phyloP scores from a whole-genome alignment of 2,113 vertebrate genomes.

The Rattus rattus region DNA sequence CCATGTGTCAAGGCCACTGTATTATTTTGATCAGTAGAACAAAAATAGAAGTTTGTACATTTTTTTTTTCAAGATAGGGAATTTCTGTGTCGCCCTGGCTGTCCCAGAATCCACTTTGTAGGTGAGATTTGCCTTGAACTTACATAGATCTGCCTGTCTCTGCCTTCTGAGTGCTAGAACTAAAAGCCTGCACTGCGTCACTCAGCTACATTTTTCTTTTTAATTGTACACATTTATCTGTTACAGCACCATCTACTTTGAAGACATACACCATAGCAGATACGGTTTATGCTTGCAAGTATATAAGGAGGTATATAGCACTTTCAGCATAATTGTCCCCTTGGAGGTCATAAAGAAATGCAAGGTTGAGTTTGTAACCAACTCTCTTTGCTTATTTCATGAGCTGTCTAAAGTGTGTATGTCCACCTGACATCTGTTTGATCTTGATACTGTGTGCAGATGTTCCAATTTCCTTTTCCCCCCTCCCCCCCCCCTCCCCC shows the following conservation, averaged over 20 bases:
- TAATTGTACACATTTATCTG: background rate
- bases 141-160: too few relatives aligned
- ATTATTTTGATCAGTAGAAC: background rate
- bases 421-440: background rate
- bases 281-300: background rate
- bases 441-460: background rate
- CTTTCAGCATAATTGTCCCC: background rate
- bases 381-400: background rate
- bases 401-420: background rate
- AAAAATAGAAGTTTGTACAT: background rate
- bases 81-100: too few relatives aligned
- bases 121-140: too few relatives aligned
- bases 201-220: background rate
- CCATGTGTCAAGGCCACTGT: background rate
- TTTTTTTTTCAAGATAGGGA: too few relatives aligned
- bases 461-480: background rate
- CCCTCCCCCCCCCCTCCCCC: too few relatives aligned
- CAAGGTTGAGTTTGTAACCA: background rate
- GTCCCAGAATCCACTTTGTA: too few relatives aligned
- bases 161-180: too few relatives aligned
- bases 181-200: too few relatives aligned
- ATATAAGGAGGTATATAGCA: background rate
- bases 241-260: background rate
- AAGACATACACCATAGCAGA: background rate
- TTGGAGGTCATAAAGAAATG: background rate